Evolutionary conservation across 2,113 vertebrate genomes (phyloP).

Genomic region (Colaptes auratus): DNA sequence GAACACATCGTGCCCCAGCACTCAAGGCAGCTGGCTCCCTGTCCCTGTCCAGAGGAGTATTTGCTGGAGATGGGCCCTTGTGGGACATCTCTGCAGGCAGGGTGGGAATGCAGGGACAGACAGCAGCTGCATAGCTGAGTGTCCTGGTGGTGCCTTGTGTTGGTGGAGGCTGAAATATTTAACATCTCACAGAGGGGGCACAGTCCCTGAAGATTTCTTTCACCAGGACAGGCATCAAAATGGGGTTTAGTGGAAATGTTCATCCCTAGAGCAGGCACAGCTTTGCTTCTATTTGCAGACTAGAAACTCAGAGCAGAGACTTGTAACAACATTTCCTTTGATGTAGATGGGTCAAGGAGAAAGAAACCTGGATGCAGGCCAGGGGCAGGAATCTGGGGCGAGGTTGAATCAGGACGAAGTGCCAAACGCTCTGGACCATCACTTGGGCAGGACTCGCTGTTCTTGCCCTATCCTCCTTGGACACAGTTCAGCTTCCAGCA

Average conservation of each 20-base stretch:
- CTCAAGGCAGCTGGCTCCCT: neutral
- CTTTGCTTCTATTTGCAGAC: conserved; percentile 65
- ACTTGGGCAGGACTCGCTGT: conserved; percentile 56
- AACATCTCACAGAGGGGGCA: neutral
- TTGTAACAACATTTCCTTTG: neutral
- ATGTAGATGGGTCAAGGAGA: conserved; percentile 67
- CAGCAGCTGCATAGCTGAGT: neutral
- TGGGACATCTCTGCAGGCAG: neutral
- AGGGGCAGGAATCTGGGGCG: conserved; percentile 57
- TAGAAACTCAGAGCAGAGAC: neutral
- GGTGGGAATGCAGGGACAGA: neutral
- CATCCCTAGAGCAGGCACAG: neutral
- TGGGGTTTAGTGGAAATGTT: conserved; percentile 57
- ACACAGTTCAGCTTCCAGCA: neutral
- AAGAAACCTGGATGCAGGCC: conserved; percentile 44
- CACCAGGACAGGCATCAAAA: neutral
- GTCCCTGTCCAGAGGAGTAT: neutral
- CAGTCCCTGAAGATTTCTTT: neutral
- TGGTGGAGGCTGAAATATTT: conserved; percentile 16
- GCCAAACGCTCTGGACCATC: conserved; percentile 23
- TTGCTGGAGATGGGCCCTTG: neutral
- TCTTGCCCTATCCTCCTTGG: conserved; percentile 35
- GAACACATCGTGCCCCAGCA: neutral
- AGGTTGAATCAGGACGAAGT: conserved; percentile 54
- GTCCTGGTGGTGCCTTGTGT: neutral